Evolutionary conservation across 64 coral and sea anemone species (phyloP).

Genomic region (Hydrozoanthus tunicans): DNA sequence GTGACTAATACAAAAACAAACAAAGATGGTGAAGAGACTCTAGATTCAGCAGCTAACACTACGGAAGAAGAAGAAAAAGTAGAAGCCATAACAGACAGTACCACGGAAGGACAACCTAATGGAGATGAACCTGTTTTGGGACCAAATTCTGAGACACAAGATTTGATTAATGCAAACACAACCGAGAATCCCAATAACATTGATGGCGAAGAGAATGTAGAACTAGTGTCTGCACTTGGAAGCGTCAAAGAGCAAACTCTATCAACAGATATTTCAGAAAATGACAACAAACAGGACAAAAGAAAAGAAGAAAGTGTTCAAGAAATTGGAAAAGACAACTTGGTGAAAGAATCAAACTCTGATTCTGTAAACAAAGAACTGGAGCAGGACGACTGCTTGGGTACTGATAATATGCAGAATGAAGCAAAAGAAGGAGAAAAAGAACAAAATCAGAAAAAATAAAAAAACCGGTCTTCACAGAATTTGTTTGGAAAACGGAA

Average conservation of each 20-base stretch:
- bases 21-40: background rate
- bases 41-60: too few species aligned
- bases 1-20: background rate
- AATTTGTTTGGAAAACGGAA: background rate
- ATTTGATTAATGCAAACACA: background rate
- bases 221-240: background rate
- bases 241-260: background rate
- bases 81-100: background rate
- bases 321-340: background rate
- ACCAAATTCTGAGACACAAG: background rate
- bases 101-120: background rate
- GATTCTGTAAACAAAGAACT: background rate
- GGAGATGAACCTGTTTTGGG: background rate
- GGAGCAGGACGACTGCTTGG: background rate
- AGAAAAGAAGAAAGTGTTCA: background rate
- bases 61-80: background rate
- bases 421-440: background rate
- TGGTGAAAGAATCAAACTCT: background rate
- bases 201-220: background rate
- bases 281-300: background rate
- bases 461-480: background rate
- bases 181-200: background rate
- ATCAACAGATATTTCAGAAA: background rate
- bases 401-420: background rate
- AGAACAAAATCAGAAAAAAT: background rate